phyloP scores from a whole-genome alignment of 2,113 vertebrate genomes.

The Apaloderma vittatum region DNA sequence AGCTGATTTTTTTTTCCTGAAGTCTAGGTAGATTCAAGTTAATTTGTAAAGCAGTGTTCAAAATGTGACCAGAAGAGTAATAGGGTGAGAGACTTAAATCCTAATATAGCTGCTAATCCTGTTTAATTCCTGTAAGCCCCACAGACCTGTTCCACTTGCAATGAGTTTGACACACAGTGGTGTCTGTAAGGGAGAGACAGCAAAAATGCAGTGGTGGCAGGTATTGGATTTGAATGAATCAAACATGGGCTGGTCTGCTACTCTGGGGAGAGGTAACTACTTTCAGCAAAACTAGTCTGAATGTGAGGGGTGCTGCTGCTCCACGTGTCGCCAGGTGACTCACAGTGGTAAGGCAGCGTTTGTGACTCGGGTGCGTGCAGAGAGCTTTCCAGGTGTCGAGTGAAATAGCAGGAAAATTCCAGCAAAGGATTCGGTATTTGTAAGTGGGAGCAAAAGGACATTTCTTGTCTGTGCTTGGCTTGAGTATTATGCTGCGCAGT shows the following conservation, averaged over 20 bases:
- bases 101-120: constrained; percentile 83
- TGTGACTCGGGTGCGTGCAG: neutral
- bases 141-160: constrained; percentile 65
- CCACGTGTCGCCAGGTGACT: rapidly evolving
- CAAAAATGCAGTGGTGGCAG: constrained; percentile 50
- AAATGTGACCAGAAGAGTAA: constrained; percentile 72
- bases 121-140: constrained; percentile 76
- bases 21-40: constrained; percentile 21
- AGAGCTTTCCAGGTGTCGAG: neutral
- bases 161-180: neutral
- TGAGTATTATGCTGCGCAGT: neutral
- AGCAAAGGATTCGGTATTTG: neutral
- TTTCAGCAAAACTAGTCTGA: neutral
- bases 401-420: neutral
- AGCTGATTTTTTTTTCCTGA: neutral
- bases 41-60: constrained; percentile 58
- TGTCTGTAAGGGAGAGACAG: neutral
- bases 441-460: neutral
- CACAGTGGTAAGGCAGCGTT: rapidly evolving
- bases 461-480: neutral
- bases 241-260: neutral
- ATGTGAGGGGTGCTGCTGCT: neutral
- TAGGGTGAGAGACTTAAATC: constrained; percentile 82
- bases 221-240: neutral
- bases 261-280: neutral